Conservation (phyloP, 2,797 vertebrate species). For the Intellagama lesueurii region DNA sequence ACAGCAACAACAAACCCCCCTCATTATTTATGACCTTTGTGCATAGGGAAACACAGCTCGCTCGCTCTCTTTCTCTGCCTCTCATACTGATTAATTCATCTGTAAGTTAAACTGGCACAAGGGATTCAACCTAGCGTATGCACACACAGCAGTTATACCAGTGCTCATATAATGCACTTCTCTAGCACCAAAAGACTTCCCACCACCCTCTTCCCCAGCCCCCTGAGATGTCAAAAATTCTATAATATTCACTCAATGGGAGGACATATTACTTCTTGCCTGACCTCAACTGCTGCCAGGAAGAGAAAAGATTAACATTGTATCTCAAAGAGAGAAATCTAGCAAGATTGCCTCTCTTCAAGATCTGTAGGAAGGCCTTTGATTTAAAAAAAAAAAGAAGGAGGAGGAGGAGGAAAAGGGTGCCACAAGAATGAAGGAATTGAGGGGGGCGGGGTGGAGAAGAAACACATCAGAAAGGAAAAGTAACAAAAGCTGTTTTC, state of each 20-base stretch:
- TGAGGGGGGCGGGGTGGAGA: not conserved
- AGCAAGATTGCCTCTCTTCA: not conserved
- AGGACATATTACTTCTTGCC: not conserved
- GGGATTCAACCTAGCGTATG: slow-evolving; percentile 9
- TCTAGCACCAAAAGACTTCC: not conserved
- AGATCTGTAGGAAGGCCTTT: not conserved
- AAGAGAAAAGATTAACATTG: not conserved
- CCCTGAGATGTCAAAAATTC: not conserved
- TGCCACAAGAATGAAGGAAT: not conserved
- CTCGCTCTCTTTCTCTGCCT: not conserved
- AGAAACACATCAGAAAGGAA: not conserved
- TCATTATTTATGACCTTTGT: slow-evolving; percentile 24
- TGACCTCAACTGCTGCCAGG: not conserved
- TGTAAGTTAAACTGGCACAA: slow-evolving; percentile 33
- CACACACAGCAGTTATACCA: slow-evolving; percentile 9
- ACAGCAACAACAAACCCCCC: not conserved
- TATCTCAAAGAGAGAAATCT: slow-evolving; percentile 7
- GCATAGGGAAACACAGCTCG: not conserved
- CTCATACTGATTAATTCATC: slow-evolving; percentile 19
- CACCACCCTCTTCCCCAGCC: not conserved
- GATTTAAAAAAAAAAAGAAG: not conserved
- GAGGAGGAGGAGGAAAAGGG: not conserved
- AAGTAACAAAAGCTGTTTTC: not conserved
- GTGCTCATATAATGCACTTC: not conserved
- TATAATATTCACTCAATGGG: not conserved